Conservation (phyloP, 1,140 invertebrate genomes). For the Limonius californicus region DNA sequence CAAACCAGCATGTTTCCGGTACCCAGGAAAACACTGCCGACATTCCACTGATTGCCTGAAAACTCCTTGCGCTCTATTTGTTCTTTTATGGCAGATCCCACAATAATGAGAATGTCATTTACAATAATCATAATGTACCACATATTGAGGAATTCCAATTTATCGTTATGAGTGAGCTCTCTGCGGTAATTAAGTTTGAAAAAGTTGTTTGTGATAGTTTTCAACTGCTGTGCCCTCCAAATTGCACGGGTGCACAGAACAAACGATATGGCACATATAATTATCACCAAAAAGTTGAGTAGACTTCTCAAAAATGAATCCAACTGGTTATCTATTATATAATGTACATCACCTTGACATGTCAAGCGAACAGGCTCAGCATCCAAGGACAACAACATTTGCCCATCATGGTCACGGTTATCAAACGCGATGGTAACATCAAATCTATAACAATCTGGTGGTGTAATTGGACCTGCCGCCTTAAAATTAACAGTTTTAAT, state of each 20-base stretch:
- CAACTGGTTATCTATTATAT: constrained; percentile 68
- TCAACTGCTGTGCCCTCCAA: constrained; percentile 80
- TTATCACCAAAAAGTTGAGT: constrained; percentile 85
- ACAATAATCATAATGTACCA: constrained; percentile 98
- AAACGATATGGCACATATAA: constrained; percentile 79
- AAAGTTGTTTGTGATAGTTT: constrained; percentile 79
- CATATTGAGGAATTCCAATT: constrained; percentile 90
- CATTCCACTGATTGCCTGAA: constrained; percentile 86
- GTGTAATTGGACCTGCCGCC: constrained; percentile 73
- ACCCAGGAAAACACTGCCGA: constrained; percentile 91
- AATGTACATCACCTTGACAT: constrained; percentile 76
- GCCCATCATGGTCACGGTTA: constrained; percentile 92
- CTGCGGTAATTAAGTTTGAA: constrained; percentile 71
- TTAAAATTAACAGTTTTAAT: constrained; percentile 88
- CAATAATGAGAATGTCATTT: constrained; percentile 91
- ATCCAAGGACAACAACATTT: constrained; percentile 80
- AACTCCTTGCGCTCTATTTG: constrained; percentile 86
- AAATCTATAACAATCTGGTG: constrained; percentile 87
- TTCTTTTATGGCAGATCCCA: constrained; percentile 93
- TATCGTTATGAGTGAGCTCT: constrained; percentile 73
- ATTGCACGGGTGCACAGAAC: constrained; percentile 85
- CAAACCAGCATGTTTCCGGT: constrained; percentile 94
- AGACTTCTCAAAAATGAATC: constrained; percentile 70
- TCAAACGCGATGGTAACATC: constrained; percentile 78
- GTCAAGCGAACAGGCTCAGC: constrained; percentile 71